Conservation (phyloP, 2,797 vertebrate genomes). For the Thalassophryne amazonica region DNA sequence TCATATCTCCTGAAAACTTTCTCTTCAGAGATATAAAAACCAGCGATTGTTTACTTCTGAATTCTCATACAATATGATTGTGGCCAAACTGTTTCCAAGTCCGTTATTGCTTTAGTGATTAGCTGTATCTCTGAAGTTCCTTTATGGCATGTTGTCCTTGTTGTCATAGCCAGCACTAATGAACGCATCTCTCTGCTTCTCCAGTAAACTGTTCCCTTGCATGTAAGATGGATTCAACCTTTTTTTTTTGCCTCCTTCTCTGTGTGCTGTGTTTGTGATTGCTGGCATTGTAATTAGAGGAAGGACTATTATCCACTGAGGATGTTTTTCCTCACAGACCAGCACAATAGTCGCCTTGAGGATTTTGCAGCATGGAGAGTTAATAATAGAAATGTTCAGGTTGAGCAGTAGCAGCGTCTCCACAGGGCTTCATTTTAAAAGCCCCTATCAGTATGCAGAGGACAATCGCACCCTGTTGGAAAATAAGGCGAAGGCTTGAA, state of each 20-base stretch:
- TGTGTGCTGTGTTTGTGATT: slow-evolving; percentile 29
- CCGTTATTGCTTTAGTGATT: slow-evolving; percentile 20
- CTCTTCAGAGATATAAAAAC: too few relatives aligned
- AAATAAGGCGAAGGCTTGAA: neutral
- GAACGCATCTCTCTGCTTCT: slow-evolving; percentile 19
- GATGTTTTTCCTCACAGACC: slow-evolving; percentile 85
- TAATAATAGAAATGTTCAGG: slow-evolving; percentile 86
- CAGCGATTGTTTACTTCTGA: slow-evolving; percentile 8
- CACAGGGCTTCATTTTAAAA: slow-evolving; percentile 70
- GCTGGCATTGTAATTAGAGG: slow-evolving; percentile 78
- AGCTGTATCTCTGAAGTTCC: slow-evolving; percentile 18
- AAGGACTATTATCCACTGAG: slow-evolving; percentile 80
- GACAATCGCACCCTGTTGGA: slow-evolving; percentile 16
- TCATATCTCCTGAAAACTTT: too few relatives aligned
- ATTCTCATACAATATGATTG: slow-evolving; percentile 19
- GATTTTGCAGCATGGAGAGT: slow-evolving; percentile 76
- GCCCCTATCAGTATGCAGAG: slow-evolving; percentile 27
- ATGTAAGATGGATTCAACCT: slow-evolving; percentile 4
- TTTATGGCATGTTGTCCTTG: slow-evolving; percentile 9
- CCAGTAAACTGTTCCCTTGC: neutral
- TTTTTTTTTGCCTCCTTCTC: slow-evolving; percentile 2
- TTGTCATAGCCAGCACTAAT: slow-evolving; percentile 37
- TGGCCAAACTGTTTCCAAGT: slow-evolving; percentile 22
- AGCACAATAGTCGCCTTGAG: slow-evolving; percentile 70
- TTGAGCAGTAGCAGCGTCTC: slow-evolving; percentile 79